Percentiles rank a stretch among this genome's conserved stretches.
Evolutionary conservation across 2,888 invertebrate genomes (phyloP).

Genomic region (Branchellion lobata): DNA sequence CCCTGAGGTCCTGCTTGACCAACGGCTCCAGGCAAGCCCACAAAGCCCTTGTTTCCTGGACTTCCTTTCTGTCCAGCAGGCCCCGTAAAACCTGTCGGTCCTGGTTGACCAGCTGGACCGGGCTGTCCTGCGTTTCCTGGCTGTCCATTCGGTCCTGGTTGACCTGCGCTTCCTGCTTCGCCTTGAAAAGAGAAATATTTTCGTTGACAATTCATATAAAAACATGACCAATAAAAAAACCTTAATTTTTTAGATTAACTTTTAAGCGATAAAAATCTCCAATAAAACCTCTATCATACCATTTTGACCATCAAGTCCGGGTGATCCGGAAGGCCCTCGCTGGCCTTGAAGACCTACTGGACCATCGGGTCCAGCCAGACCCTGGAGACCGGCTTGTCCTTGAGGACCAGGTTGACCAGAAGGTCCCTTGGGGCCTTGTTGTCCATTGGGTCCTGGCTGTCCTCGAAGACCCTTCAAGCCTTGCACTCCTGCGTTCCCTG

Average conservation of each 20-base stretch:
- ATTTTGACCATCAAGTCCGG: conserved; percentile 37
- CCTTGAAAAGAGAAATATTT: too few species aligned
- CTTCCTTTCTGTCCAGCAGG: conserved; percentile 34
- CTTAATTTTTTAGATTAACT: too few species aligned
- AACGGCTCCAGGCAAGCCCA: conserved; percentile 31
- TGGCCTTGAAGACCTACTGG: conserved; percentile 57
- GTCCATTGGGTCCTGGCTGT: conserved; percentile 56
- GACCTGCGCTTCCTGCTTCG: conserved; percentile 36
- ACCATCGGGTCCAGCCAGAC: conserved; percentile 42
- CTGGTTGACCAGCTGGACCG: conserved; percentile 35
- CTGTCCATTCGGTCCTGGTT: conserved; percentile 46
- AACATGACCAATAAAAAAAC: too few species aligned
- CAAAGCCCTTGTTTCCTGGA: conserved; percentile 29
- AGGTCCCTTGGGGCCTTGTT: conserved; percentile 54
- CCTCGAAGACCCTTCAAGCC: conserved; percentile 57
- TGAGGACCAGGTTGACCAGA: conserved; percentile 53
- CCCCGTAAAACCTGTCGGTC: conserved; percentile 19
- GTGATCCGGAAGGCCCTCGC: conserved; percentile 37
- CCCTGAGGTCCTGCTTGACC: conserved; percentile 38
- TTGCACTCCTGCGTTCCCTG: conserved; percentile 26
- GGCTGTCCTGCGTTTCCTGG: conserved; percentile 32
- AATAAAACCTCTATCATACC: too few species aligned
- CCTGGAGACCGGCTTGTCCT: conserved; percentile 48
- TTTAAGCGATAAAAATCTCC: too few species aligned
- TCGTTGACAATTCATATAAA: too few species aligned